A percentile compares a stretch with the other conserved stretches of the same genome.
Evolutionary conservation across 2,888 invertebrate species (phyloP).

Genomic region (Allygus modestus): DNA sequence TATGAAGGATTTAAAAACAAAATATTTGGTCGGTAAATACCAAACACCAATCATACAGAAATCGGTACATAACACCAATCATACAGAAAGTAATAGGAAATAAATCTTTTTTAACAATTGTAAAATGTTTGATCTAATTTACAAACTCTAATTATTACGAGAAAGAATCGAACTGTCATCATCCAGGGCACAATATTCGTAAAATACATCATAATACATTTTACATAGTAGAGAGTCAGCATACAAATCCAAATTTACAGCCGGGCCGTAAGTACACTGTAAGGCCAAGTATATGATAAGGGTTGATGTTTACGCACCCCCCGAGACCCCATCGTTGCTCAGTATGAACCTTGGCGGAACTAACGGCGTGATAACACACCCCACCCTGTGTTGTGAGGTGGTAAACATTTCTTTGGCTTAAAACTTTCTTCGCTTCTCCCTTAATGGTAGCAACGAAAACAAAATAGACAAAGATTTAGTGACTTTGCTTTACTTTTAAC

Average conservation of each 20-base stretch:
- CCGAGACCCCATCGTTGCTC: slow-evolving; percentile 2
- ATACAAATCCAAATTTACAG: neutral
- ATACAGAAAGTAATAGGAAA: no score
- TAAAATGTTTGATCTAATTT: no score
- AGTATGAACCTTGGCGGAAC: neutral
- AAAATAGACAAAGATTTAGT: neutral
- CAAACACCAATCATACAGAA: no score
- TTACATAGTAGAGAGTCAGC: no score
- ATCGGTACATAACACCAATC: no score
- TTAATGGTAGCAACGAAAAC: neutral
- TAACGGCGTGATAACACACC: slow-evolving; percentile 12
- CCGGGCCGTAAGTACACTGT: neutral
- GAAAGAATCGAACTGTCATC: no score
- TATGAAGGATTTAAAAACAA: no score
- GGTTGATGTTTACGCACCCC: slow-evolving; percentile 3
- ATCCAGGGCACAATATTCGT: no score
- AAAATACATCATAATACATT: no score
- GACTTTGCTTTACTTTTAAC: neutral
- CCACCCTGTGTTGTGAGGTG: neutral
- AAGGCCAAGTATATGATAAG: slow-evolving; percentile 18
- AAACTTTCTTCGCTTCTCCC: neutral
- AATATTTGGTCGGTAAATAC: no score
- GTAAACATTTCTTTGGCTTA: slow-evolving; percentile 21
- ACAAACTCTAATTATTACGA: no score
- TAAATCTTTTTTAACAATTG: no score